Percentiles rank a stretch among this genome's conserved stretches.
Evolutionary conservation across 2,797 vertebrate species (phyloP).

Genomic region (Petrocephalus schoutedeni): DNA sequence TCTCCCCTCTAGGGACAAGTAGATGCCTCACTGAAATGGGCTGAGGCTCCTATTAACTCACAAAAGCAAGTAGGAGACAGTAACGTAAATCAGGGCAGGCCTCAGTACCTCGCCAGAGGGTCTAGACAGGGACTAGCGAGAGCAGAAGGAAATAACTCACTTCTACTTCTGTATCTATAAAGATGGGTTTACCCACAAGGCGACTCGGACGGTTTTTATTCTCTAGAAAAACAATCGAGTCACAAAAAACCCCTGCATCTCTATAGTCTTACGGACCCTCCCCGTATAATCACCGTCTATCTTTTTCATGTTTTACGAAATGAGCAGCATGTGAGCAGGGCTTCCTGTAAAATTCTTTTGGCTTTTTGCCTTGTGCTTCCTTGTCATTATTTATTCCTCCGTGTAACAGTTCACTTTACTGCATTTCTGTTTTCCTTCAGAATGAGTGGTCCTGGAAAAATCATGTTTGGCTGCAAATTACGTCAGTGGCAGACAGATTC

Average conservation of each 20-base stretch:
- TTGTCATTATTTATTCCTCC: neutral
- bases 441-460: neutral
- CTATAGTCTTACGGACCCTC: conserved; percentile 55
- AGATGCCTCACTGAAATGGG: neutral
- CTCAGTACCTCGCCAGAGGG: neutral
- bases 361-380: neutral
- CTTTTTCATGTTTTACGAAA: conserved; percentile 32
- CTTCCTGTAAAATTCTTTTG: conserved; percentile 37
- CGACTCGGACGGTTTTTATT: conserved; percentile 48
- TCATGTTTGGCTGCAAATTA: neutral
- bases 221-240: conserved; percentile 40
- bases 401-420: neutral
- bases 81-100: conserved; percentile 36
- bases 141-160: conserved; percentile 49
- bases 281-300: conserved; percentile 20
- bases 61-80: conserved; percentile 22
- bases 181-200: conserved; percentile 42
- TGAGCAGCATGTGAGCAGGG: conserved; percentile 37
- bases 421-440: neutral
- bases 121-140: conserved; percentile 33
- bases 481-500: neutral
- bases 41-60: neutral
- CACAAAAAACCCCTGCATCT: conserved; percentile 40
- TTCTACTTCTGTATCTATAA: conserved; percentile 45
- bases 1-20: neutral